Base-by-base conservation (phyloP, 2,888 invertebrate species). In the Acrobasis suavella region DNA sequence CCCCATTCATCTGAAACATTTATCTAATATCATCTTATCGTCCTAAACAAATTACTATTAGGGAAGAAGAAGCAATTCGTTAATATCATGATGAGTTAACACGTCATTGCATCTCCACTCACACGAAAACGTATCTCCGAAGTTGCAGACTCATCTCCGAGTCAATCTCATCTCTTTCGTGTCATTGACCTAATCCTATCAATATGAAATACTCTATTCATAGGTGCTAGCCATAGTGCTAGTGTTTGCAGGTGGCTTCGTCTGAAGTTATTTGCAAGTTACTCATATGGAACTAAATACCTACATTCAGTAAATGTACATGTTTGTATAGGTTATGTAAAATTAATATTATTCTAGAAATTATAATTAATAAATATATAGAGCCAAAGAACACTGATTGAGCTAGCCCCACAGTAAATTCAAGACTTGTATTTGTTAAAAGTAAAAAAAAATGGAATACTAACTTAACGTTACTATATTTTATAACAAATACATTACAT, bases 111-210 rank as follows among this genome's bases (percentile, higher is more conserved):
- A 56, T 56, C 56, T 17, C 42, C 42, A 42, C 56, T 56, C 56
- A 42, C 14, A 39, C 56, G 56, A 22, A 16, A 56, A 42, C 17
- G 16, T 56, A 42, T 42, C 55, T 17, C 16, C 5, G 17, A 56
- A 56, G 17, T 56, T 56, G 56, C 56, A 14, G 38, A 56, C 56
- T 56, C 56, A 56, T 56, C 56, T 42, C 22, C 2, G 56, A 55
- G 38, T 39, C 39, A 56, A 56, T 46, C 42, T 56, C 56, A 56
- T 56, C 16, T 56, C 39, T 17, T 56, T 17, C 56, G 56, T 22
- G 39, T 42, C 39, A 42, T 56, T 56, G 39, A 42, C 14, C 37
- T 55, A 38, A 38, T 52, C 14, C 14, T 32, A n/a, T 32, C 22
- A 52, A 32, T 32, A 32, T 32, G 32, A 32, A 32, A 32, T 32